These are phyloP conservation scores for Pterocles gutturalis DNA, from an alignment of 2,113 vertebrate genomes.

Conservation along the genomic window DNA sequence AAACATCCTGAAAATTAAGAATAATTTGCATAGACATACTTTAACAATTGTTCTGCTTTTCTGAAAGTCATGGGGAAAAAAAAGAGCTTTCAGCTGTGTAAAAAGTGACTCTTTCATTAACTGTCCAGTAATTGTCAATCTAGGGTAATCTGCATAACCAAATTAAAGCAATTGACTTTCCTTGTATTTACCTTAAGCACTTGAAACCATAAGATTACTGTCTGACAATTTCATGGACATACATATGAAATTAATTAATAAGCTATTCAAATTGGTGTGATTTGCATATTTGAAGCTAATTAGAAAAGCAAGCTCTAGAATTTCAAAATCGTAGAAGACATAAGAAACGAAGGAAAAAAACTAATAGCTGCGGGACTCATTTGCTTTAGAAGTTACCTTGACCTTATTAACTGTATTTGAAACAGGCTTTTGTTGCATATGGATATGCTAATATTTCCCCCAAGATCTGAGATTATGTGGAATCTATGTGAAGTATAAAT, in stretches of 20 bases:
- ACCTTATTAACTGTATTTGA: not conserved
- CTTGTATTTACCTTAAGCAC: slow-evolving; percentile 47
- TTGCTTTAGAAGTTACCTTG: slow-evolving; percentile 31
- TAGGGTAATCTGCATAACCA: slow-evolving; percentile 4
- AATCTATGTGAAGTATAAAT: not conserved
- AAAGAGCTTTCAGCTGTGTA: not conserved
- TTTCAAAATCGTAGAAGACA: slow-evolving; percentile 32
- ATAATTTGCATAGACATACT: slow-evolving; percentile 11
- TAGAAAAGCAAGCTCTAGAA: slow-evolving; percentile 7
- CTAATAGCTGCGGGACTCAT: not conserved
- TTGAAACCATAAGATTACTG: slow-evolving; percentile 15
- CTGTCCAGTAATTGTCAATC: slow-evolving; percentile 8
- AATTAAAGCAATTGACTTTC: slow-evolving; percentile 17
- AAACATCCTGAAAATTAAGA: slow-evolving; percentile 52
- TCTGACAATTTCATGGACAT: slow-evolving; percentile 19
- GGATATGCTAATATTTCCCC: not conserved
- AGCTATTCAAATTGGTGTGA: slow-evolving; percentile 16
- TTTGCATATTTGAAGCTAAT: slow-evolving; percentile 46
- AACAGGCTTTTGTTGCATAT: not conserved
- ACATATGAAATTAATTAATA: slow-evolving; percentile 37
- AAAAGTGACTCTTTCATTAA: not conserved
- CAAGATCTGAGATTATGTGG: not conserved
- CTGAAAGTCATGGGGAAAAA: slow-evolving; percentile 25
- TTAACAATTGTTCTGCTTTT: slow-evolving; percentile 30
- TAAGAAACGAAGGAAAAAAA: slow-evolving; percentile 27